Evolutionary conservation across 2,113 vertebrate species (phyloP).

Genomic region (Gymnarchus niloticus): DNA sequence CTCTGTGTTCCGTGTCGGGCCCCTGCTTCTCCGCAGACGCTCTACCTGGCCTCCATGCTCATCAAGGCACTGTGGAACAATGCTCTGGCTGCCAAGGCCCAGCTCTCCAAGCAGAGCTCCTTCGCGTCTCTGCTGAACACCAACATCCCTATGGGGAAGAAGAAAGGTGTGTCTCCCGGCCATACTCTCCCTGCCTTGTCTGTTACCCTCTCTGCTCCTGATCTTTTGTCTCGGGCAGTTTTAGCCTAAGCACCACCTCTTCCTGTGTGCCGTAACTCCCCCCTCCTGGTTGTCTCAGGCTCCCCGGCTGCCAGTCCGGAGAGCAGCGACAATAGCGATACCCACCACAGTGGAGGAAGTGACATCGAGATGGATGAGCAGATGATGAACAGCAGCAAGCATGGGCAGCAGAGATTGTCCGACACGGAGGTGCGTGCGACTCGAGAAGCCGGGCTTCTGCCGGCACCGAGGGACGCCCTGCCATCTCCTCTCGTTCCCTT

Average conservation of each 20-base stretch:
- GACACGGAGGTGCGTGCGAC: slow-evolving; percentile 81
- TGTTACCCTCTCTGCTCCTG: neutral
- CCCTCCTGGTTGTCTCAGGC: slow-evolving; percentile 58
- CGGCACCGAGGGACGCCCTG: neutral
- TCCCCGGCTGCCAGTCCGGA: slow-evolving; percentile 93
- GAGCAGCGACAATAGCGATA: slow-evolving; percentile 98
- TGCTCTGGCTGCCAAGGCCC: slow-evolving; percentile 91
- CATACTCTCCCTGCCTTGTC: neutral
- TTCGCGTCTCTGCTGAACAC: slow-evolving; percentile 96
- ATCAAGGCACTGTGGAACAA: slow-evolving; percentile 99
- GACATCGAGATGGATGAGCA: slow-evolving; percentile 99
- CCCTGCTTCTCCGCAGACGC: slow-evolving; percentile 61
- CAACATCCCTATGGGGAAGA: slow-evolving; percentile 94
- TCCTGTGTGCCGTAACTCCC: neutral
- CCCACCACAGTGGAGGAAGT: slow-evolving; percentile 92
- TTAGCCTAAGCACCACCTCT: no score
- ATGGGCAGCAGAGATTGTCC: slow-evolving; percentile 86
- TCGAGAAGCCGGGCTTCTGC: neutral
- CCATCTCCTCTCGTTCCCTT: neutral
- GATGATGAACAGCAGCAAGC: slow-evolving; percentile 83
- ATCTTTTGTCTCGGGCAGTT: no score
- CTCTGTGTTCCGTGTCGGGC: slow-evolving; percentile 33
- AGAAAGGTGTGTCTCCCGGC: slow-evolving; percentile 75
- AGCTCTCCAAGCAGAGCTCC: slow-evolving; percentile 97
- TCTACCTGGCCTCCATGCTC: slow-evolving; percentile 97